Evolutionary conservation across 2,888 invertebrate genomes (phyloP).

Genomic region (Desoria tigrina): DNA sequence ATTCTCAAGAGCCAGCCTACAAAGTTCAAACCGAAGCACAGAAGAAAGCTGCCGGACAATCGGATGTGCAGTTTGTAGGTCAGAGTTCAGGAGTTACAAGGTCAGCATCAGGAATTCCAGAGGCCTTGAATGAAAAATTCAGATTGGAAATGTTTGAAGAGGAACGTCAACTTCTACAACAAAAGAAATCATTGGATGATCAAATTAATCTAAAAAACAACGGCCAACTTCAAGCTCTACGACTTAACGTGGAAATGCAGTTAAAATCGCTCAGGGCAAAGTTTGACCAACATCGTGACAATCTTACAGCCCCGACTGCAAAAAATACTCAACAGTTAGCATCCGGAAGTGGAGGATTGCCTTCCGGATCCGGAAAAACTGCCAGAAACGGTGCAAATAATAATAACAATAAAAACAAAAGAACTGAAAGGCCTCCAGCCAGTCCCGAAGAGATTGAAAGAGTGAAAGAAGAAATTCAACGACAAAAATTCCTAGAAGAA

Average conservation of each 20-base stretch:
- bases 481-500: constrained; percentile 27
- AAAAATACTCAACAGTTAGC: neutral
- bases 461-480: constrained; percentile 32
- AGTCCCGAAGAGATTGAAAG: constrained; percentile 2
- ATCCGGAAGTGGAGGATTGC: neutral
- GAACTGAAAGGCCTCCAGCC: neutral
- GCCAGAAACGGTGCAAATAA: neutral
- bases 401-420: neutral
- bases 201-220: neutral
- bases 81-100: no score
- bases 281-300: constrained; percentile 8
- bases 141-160: neutral
- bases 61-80: neutral
- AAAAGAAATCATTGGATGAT: neutral
- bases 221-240: neutral
- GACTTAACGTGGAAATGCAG: constrained; percentile 6
- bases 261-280: constrained; percentile 19
- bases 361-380: no score
- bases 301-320: neutral
- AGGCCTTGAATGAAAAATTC: no score
- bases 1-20: constrained; percentile 6
- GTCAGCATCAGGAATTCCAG: no score
- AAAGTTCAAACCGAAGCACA: no score
- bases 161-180: neutral
- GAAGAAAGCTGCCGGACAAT: neutral